These are phyloP conservation scores for Orthosia cruda DNA, from an alignment of 2,888 invertebrate genomes.

Conservation along the genomic window DNA sequence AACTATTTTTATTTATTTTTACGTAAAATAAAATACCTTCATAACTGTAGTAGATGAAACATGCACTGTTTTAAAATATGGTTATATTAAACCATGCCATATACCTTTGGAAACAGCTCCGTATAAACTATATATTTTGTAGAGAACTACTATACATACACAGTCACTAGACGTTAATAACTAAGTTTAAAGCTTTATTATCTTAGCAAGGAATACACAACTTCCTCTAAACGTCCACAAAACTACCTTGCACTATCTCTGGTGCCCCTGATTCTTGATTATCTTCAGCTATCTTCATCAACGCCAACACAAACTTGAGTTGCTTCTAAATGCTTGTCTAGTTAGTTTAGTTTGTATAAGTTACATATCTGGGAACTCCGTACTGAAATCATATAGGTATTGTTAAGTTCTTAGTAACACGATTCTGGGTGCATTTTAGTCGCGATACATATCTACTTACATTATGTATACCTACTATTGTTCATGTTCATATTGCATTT, in stretches of 20 bases:
- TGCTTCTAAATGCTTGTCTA: constrained; percentile 7
- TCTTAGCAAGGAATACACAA: background rate
- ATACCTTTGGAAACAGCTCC: no score
- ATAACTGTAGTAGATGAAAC: no score
- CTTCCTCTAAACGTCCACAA: background rate
- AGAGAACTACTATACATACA: no score
- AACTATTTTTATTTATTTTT: no score
- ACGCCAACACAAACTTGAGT: constrained; percentile 6
- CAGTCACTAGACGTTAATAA: no score
- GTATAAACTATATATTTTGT: no score
- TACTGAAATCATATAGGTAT: background rate
- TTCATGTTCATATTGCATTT: no score
- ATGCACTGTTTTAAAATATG: background rate
- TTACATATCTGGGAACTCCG: background rate
- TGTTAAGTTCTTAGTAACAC: background rate
- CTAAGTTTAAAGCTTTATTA: background rate
- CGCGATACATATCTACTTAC: no score
- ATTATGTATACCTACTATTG: no score
- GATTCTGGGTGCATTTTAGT: background rate
- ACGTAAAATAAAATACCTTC: no score
- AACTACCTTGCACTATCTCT: background rate
- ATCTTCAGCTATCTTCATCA: constrained; percentile 3
- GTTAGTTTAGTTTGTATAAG: constrained; percentile 1
- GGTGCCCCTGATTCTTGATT: background rate
- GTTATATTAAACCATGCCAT: no score